These are phyloP conservation scores for Rallus crepitans DNA, from an alignment of 2,797 vertebrate genomes.

Conservation along the genomic window DNA sequence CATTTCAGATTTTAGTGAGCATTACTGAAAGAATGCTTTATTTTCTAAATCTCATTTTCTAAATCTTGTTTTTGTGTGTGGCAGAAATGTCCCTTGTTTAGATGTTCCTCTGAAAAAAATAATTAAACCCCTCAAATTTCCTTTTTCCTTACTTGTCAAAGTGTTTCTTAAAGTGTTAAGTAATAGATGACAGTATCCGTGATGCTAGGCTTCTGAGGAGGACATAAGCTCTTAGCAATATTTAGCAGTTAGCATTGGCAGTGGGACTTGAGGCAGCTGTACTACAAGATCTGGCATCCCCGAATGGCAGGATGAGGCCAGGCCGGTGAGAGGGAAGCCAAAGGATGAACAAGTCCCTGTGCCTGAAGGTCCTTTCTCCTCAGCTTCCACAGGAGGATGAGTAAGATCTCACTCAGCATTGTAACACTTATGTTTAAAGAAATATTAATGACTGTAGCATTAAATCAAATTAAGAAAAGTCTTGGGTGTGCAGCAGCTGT, in stretches of 20 bases:
- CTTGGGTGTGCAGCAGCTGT: background rate
- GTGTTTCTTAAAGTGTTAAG: background rate
- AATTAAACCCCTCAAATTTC: no score
- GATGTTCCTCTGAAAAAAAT: background rate
- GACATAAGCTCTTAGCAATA: background rate
- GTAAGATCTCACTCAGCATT: background rate
- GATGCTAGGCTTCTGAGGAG: background rate
- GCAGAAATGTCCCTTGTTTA: background rate
- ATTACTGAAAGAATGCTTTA: background rate
- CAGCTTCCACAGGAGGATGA: background rate
- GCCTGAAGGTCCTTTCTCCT: background rate
- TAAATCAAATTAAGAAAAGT: background rate
- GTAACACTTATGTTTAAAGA: background rate
- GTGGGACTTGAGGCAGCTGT: background rate
- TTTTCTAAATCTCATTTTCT: background rate
- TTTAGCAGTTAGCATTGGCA: background rate
- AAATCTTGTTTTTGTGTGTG: background rate
- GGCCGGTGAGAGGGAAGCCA: background rate
- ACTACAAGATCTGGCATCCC: background rate
- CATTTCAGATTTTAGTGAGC: background rate
- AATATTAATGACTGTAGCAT: background rate
- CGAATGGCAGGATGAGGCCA: rapidly evolving
- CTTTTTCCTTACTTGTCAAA: background rate
- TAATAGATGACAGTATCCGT: background rate
- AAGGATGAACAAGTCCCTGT: background rate